Conservation (phyloP, 2,113 vertebrate species). For the Leptocoma aspasia region DNA sequence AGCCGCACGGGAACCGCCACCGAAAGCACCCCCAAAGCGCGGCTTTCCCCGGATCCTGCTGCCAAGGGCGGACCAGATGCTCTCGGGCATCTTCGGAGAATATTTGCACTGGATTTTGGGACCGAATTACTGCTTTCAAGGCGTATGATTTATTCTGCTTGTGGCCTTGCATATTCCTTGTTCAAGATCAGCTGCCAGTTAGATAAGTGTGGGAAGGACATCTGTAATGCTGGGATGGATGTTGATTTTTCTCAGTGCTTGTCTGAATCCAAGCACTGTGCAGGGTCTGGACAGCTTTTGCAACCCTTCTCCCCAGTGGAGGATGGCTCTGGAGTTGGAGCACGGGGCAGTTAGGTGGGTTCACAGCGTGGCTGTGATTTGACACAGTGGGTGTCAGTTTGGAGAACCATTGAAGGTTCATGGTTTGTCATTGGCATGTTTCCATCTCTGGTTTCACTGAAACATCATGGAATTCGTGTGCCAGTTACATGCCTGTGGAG, state of each 20-base stretch:
- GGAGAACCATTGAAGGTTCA: background rate
- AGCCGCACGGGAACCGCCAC: background rate
- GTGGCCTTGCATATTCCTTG: slow-evolving; percentile 58
- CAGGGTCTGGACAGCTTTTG: background rate
- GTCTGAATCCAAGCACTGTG: background rate
- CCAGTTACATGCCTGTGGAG: background rate
- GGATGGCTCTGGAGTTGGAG: background rate
- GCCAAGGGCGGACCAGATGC: slow-evolving; percentile 8
- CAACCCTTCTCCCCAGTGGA: background rate
- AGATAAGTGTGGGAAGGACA: background rate
- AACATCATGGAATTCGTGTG: background rate
- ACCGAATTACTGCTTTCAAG: background rate
- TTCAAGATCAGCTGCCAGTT: background rate
- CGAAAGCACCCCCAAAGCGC: background rate
- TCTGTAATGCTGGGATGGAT: background rate
- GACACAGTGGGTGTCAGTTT: background rate
- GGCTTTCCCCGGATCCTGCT: background rate
- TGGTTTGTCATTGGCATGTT: background rate
- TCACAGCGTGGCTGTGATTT: background rate
- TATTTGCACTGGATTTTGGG: slow-evolving; percentile 53
- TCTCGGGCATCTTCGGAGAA: background rate
- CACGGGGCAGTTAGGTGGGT: background rate
- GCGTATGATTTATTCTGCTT: background rate
- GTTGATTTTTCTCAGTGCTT: background rate
- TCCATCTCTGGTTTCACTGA: background rate